Conservation (phyloP, 1,140 invertebrate species). For the Atopsyche davidsoni region DNA sequence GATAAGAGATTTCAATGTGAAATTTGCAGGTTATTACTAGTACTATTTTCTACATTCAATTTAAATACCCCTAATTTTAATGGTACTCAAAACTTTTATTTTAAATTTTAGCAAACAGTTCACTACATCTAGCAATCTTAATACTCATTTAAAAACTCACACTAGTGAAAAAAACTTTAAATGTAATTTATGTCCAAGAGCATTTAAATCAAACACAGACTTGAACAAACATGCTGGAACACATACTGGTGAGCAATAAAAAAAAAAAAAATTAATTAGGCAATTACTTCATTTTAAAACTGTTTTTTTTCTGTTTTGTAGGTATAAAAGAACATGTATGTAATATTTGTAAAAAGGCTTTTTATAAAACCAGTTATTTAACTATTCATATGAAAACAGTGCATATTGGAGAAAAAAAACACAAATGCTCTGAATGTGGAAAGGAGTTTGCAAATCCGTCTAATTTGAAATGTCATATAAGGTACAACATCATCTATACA, state of each 20-base stretch:
- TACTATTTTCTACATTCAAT: not conserved
- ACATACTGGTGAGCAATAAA: slow-evolving; percentile 13
- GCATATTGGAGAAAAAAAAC: slow-evolving; percentile 18
- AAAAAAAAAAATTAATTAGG: too few relatives aligned
- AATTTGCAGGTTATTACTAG: slow-evolving; percentile 15
- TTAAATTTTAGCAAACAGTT: slow-evolving; percentile 17
- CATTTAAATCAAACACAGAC: slow-evolving; percentile 13
- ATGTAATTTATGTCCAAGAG: slow-evolving; percentile 10
- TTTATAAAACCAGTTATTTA: slow-evolving; percentile 19
- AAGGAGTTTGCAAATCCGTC: slow-evolving; percentile 21
- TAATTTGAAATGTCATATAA: slow-evolving; percentile 19
- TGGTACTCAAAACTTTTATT: slow-evolving; percentile 1
- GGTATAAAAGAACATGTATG: slow-evolving; percentile 20
- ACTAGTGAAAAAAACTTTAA: slow-evolving; percentile 8
- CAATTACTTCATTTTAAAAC: not conserved
- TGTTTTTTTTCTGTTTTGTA: slow-evolving; percentile 2
- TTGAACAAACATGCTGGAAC: slow-evolving; percentile 10
- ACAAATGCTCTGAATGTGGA: slow-evolving; percentile 16
- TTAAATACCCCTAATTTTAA: not conserved
- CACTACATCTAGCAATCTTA: slow-evolving; percentile 13
- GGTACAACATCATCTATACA: slow-evolving; percentile 3
- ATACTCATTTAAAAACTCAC: slow-evolving; percentile 16
- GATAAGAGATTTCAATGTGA: slow-evolving; percentile 20
- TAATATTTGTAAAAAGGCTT: slow-evolving; percentile 17
- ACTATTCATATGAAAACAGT: slow-evolving; percentile 17